These are phyloP conservation scores for Petrocephalus zakoni DNA, from an alignment of 2,113 vertebrate species.

Conservation along the genomic window DNA sequence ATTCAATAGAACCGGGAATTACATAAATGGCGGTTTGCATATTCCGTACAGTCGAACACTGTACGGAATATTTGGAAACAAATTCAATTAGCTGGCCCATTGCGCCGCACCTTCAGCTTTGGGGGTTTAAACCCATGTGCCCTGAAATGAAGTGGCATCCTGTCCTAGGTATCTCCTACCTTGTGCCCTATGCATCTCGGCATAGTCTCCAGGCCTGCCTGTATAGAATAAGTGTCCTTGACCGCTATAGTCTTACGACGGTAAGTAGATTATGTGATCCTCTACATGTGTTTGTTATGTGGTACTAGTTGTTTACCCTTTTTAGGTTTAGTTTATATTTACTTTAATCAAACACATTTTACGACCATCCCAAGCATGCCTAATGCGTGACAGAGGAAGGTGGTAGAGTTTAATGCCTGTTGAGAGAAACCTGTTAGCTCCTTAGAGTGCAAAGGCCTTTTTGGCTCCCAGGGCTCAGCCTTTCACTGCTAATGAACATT, in stretches of 20 bases:
- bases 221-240: neutral
- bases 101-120: neutral
- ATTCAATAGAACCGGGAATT: neutral
- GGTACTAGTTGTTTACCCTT: neutral
- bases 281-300: neutral
- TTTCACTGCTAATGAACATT: constrained; percentile 54
- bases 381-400: neutral
- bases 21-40: neutral
- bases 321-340: neutral
- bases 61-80: neutral
- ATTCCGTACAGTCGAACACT: neutral
- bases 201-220: neutral
- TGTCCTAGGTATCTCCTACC: neutral
- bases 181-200: neutral
- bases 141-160: neutral
- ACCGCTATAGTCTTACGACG: too few relatives aligned
- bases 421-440: constrained; percentile 39
- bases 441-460: constrained; percentile 47
- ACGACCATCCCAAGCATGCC: neutral
- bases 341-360: neutral
- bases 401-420: neutral
- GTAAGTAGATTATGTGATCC: neutral
- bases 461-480: constrained; percentile 34
- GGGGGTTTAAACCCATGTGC: neutral
- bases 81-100: neutral